Evolutionary conservation across 2,888 invertebrate genomes (phyloP).

Genomic region (Neoascia interrupta): DNA sequence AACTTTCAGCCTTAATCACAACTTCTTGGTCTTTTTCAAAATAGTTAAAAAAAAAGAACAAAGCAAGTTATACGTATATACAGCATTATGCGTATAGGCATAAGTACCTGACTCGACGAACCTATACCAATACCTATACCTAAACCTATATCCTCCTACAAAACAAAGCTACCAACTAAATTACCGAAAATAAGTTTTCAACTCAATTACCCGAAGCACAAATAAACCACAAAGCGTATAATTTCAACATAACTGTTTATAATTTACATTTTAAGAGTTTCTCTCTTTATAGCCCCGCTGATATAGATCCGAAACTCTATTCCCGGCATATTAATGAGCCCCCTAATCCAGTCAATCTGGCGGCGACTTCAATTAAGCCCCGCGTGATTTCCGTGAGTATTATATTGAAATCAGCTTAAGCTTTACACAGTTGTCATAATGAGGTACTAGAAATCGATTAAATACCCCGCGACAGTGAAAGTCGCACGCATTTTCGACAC

Average conservation of each 20-base stretch:
- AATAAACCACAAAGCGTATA: conserved; percentile 24
- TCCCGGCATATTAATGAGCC: conserved; percentile 57
- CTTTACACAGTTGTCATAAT: conserved; percentile 63
- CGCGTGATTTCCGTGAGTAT: conserved; percentile 36
- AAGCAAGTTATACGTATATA: too few species aligned
- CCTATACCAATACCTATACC: too few species aligned
- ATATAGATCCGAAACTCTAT: conserved; percentile 57
- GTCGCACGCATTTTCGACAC: conserved; percentile 19
- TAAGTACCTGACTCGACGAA: too few species aligned
- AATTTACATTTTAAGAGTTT: conserved; percentile 59
- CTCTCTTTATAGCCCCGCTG: conserved; percentile 56
- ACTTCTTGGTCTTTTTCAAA: too few species aligned
- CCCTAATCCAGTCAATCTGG: conserved; percentile 41
- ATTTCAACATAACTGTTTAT: conserved; percentile 55
- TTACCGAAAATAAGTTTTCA: conserved; percentile 35
- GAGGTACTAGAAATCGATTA: conserved; percentile 29
- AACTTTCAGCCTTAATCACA: too few species aligned
- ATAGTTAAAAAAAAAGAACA: too few species aligned
- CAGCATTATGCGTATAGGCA: too few species aligned
- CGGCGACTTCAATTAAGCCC: conserved; percentile 57
- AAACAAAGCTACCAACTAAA: conserved; percentile 33
- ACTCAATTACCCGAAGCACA: conserved; percentile 17
- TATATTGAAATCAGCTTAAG: conserved; percentile 41
- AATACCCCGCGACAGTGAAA: conserved; percentile 37
- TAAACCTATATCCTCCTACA: too few species aligned